Conservation (phyloP, 2,113 vertebrate genomes). For the Conger conger region DNA sequence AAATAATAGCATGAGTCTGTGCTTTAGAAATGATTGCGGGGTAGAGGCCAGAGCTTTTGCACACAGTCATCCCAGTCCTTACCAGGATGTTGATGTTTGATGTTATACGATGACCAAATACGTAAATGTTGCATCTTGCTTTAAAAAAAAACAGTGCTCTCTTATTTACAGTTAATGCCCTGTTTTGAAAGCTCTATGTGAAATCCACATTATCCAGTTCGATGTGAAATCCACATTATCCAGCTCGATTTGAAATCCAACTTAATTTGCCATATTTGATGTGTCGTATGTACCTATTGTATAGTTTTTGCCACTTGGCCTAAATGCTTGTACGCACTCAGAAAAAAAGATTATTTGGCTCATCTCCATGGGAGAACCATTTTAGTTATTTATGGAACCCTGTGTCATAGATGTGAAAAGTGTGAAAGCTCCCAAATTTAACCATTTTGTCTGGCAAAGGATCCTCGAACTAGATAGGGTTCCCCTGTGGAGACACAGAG, state of each 20-base stretch:
- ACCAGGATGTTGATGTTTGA: neutral
- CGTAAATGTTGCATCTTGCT: neutral
- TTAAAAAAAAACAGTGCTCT: neutral
- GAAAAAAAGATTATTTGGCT: too few relatives aligned
- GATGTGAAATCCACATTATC: neutral
- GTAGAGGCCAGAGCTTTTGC: neutral
- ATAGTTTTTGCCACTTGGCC: too few relatives aligned
- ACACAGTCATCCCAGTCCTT: neutral
- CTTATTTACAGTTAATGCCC: neutral
- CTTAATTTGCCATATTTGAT: neutral
- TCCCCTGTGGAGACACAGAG: too few relatives aligned
- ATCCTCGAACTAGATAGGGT: too few relatives aligned
- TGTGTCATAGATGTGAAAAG: too few relatives aligned
- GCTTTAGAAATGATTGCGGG: neutral
- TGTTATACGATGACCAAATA: neutral
- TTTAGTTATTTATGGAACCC: too few relatives aligned
- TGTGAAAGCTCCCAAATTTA: too few relatives aligned
- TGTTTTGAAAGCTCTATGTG: neutral
- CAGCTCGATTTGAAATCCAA: too few relatives aligned
- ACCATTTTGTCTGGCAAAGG: too few relatives aligned
- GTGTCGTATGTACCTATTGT: neutral
- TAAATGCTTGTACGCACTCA: too few relatives aligned
- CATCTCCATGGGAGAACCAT: too few relatives aligned
- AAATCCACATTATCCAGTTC: neutral
- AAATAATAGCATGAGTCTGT: neutral